Evolutionary conservation across 2,113 vertebrate genomes (phyloP).

Genomic region (Synchiropus splendidus): DNA sequence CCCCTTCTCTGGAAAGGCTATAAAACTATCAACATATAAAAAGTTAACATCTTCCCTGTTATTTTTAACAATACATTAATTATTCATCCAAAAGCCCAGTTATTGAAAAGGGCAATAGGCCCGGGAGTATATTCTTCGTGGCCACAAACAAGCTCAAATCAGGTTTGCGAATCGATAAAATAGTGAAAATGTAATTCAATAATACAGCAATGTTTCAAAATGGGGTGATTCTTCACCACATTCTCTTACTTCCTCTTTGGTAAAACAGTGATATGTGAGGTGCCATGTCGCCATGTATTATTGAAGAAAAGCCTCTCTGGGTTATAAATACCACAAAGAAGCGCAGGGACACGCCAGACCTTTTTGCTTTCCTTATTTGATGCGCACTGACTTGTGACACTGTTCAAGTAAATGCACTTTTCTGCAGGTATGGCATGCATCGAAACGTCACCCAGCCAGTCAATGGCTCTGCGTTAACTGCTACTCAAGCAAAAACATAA

Average conservation of each 20-base stretch:
- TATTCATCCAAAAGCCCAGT: too few species aligned
- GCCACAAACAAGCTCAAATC: too few species aligned
- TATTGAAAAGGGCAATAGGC: too few species aligned
- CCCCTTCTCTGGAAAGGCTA: too few species aligned
- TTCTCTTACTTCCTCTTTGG: conserved; percentile 29
- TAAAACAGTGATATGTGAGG: conserved; percentile 53
- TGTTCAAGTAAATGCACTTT: conserved; percentile 1
- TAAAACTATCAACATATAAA: too few species aligned
- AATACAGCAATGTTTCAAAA: too few species aligned
- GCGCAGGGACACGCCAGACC: conserved; percentile 22
- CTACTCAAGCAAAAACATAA: conserved; percentile 1
- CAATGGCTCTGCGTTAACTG: neutral
- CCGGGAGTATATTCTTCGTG: too few species aligned
- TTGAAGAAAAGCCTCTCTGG: conserved; percentile 46
- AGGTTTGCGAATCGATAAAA: too few species aligned
- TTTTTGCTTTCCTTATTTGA: conserved; percentile 15
- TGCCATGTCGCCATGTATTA: conserved; percentile 56
- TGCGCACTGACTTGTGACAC: conserved; percentile 8
- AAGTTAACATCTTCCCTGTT: too few species aligned
- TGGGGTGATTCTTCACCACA: too few species aligned
- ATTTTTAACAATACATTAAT: too few species aligned
- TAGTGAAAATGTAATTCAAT: too few species aligned
- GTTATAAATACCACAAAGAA: conserved; percentile 56
- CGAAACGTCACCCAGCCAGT: neutral
- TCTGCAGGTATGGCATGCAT: neutral